A percentile compares a stretch with the other conserved stretches of the same genome.
phyloP scores from a whole-genome alignment of 2,888 invertebrate species.

The Danaus chrysippus region DNA sequence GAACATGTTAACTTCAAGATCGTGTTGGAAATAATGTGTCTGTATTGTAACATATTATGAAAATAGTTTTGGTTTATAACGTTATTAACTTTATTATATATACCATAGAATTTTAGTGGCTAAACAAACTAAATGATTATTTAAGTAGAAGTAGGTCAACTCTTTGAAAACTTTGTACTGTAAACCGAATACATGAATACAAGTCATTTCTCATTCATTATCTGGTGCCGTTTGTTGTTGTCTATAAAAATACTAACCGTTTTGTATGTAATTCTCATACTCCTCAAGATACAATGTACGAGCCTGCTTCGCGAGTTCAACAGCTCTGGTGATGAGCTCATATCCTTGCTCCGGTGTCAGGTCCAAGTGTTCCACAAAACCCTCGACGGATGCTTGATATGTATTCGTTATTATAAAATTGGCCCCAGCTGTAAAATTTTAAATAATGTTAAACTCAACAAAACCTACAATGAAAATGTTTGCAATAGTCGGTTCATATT shows the following conservation, averaged over 20 bases:
- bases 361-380: slow-evolving; percentile 86
- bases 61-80: no score
- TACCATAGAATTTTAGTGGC: no score
- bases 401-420: slow-evolving; percentile 93
- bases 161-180: no score
- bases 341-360: slow-evolving; percentile 83
- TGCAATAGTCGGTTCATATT: no score
- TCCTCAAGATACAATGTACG: slow-evolving; percentile 80
- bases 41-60: not conserved
- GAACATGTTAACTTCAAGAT: slow-evolving; percentile 51
- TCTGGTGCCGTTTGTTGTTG: not conserved
- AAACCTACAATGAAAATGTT: no score
- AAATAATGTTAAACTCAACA: no score
- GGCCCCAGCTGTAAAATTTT: slow-evolving; percentile 85
- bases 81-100: no score
- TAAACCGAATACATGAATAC: no score
- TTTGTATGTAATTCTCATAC: slow-evolving; percentile 63
- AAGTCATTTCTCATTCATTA: no score
- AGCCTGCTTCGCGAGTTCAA: slow-evolving; percentile 85
- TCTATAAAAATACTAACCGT: slow-evolving; percentile 45
- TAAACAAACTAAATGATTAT: no score
- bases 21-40: slow-evolving; percentile 21
- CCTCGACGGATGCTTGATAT: slow-evolving; percentile 91
- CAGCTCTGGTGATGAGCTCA: slow-evolving; percentile 86
- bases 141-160: no score